Evolutionary conservation across 2,888 invertebrate species (phyloP), one percentile per base, ranked within the genome.

Genomic region (Andrena minutula): DNA sequence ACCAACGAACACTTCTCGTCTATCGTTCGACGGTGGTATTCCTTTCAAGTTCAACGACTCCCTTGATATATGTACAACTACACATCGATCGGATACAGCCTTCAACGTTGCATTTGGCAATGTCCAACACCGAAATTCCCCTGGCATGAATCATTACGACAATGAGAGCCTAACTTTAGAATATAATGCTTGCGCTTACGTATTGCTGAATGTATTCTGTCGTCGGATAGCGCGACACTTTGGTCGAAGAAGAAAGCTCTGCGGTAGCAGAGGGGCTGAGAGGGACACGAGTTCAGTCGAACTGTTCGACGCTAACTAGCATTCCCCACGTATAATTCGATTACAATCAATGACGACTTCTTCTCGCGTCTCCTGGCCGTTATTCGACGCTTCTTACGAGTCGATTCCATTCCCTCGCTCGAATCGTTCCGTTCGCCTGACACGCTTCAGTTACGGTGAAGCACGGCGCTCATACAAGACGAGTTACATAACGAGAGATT

Each of bases 381-480:
- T 23, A 30, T n/a, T 10, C 12, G 23, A 70, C 20, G 61, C 16
- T 8, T 28, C 12, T 60, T 47, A 32, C 6, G 47, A 20, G 32
- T 65, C 30, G 58, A 26, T 53, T 61, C 53, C 35, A 78, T 56
- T 78, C 63, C 41, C 41, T 60, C 32, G 23, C 28, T 75, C 20
- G 26, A 71, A 71, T 61, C 16, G 71, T 77, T 66, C 79, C 61
- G 28, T 70, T 70, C 51, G 70, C 65, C 41, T 41, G 60, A n/a
- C 26, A 65, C 58, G 61, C 77, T 75, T 64, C 63, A 20, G 32
- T 69, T 49, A 23, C 51, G 49, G 49, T n/a, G 49, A 58, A 56
- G 56, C 53, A 47, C 20, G n/a, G 35, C 10, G 73, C 16, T 75
- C 63, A 3, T 61, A 30, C 2, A 47, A 69, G 26, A 23, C 20